These are phyloP conservation scores for Trichosurus vulpecula DNA, from an alignment of 2,797 vertebrate species.

Conservation along the genomic window DNA sequence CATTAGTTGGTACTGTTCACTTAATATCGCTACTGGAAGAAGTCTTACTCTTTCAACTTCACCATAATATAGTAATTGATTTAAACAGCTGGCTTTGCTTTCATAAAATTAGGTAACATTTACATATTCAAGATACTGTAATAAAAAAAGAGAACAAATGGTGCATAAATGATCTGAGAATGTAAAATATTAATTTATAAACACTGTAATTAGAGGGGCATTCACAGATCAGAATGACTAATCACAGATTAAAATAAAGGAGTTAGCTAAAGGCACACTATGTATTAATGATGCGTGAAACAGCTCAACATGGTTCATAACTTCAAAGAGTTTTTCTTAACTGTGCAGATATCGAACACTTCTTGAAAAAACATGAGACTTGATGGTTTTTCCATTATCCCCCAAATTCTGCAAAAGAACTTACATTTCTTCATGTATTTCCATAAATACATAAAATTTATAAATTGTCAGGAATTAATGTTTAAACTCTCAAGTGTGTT, in stretches of 20 bases:
- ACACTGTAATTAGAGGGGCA: neutral
- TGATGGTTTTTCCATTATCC: neutral
- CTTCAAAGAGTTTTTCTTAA: slow-evolving; percentile 18
- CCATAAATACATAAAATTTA: neutral
- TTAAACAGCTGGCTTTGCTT: neutral
- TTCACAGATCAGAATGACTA: neutral
- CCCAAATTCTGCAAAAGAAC: neutral
- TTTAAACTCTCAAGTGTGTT: accelerated
- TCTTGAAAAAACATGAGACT: neutral
- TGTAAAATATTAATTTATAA: neutral
- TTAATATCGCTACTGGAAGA: neutral
- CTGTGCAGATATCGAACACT: neutral
- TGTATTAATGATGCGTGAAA: neutral
- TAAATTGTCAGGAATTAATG: accelerated
- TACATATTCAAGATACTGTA: slow-evolving; percentile 1
- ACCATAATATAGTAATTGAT: neutral
- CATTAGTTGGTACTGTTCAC: neutral
- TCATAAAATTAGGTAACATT: neutral
- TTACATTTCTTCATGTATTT: neutral
- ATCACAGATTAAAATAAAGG: neutral
- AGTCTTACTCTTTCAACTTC: neutral
- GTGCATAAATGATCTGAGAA: neutral
- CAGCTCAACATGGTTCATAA: neutral
- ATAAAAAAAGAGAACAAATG: slow-evolving; percentile 1
- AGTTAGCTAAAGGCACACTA: too few species aligned